Conservation (phyloP, 1,140 invertebrate species). For the Pseudomyrmex sp. region DNA sequence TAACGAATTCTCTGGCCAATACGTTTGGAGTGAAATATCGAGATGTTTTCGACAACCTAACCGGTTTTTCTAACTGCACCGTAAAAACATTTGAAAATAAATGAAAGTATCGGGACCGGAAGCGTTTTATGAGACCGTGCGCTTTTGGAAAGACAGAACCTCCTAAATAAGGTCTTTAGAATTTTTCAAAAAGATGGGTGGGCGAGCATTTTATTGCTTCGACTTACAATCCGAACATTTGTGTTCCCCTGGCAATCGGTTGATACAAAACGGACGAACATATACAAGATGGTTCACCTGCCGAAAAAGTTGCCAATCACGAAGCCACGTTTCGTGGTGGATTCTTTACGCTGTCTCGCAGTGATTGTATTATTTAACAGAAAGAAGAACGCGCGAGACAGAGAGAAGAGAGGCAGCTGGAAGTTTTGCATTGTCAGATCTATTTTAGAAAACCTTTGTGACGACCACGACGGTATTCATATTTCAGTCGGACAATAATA, state of each 20-base stretch:
- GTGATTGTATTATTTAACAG: constrained; percentile 34
- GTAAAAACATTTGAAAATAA: background rate
- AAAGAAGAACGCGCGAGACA: background rate
- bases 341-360: constrained; percentile 5
- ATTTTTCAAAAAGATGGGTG: constrained; percentile 53
- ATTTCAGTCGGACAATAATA: background rate
- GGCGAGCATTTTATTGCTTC: constrained; percentile 73
- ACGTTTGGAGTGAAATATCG: background rate
- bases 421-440: background rate
- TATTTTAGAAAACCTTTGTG: background rate
- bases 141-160: constrained; percentile 59
- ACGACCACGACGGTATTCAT: background rate
- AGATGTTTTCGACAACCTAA: background rate
- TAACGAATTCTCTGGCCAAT: no score
- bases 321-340: background rate
- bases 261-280: no score
- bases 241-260: constrained; percentile 42
- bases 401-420: background rate
- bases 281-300: background rate
- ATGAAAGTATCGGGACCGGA: constrained; percentile 41
- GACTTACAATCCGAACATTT: constrained; percentile 66
- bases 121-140: constrained; percentile 63
- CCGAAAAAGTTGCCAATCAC: constrained; percentile 46
- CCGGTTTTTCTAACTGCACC: background rate
- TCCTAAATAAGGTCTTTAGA: constrained; percentile 34